Evolutionary conservation across 2,113 vertebrate species (phyloP).

Genomic region (Gracilinanus agilis): DNA sequence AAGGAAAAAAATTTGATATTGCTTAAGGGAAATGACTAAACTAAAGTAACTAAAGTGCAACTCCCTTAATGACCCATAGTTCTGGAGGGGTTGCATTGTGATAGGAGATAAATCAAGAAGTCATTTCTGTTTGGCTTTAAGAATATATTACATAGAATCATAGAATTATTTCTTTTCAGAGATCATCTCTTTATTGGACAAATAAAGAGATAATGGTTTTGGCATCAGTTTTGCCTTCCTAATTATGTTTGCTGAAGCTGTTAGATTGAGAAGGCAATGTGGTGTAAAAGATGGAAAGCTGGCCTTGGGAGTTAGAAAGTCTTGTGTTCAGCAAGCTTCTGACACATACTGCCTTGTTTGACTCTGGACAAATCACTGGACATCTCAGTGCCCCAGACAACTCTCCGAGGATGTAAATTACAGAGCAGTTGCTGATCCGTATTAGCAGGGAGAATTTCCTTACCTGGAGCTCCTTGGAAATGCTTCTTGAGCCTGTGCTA

Average conservation of each 20-base stretch:
- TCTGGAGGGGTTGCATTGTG: not conserved
- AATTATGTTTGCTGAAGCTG: constrained; percentile 9
- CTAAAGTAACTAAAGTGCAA: not conserved
- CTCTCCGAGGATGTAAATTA: not conserved
- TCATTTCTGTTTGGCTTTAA: constrained; percentile 14
- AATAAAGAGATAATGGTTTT: not conserved
- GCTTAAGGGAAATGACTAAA: not conserved
- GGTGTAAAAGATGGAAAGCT: not conserved
- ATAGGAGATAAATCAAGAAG: constrained; percentile 1
- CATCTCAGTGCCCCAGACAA: not conserved
- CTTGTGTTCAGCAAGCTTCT: not conserved
- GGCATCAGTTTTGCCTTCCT: not conserved
- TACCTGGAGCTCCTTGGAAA: not conserved
- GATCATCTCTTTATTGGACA: not conserved
- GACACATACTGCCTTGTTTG: not conserved
- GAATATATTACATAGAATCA: constrained; percentile 11
- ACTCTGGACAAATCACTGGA: not conserved
- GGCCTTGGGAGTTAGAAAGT: not conserved
- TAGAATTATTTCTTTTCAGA: not conserved
- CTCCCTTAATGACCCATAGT: accelerated
- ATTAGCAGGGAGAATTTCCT: not conserved
- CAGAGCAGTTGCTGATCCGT: not conserved
- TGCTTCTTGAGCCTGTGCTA: not conserved
- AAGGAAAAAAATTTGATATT: not conserved
- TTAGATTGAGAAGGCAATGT: not conserved